Base-by-base conservation (phyloP, 2,113 vertebrate species). In the Forbesichthys agassizii region DNA sequence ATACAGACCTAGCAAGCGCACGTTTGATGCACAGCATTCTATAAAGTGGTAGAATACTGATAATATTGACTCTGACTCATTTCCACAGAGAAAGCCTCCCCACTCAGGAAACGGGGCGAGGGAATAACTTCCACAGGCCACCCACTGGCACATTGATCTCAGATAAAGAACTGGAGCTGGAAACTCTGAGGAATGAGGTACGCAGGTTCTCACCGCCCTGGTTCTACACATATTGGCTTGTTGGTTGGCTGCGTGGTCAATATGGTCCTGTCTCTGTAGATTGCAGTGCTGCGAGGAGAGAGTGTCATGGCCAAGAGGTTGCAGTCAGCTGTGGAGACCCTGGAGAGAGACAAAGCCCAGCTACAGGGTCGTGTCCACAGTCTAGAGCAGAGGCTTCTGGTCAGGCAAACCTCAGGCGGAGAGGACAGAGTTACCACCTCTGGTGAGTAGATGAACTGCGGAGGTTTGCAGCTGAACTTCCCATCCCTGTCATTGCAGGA, bases 131-230 rank as follows among this genome's bases (percentile, higher is more conserved):
- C 91, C 93, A 92, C 69, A 90, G 92, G 7, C 94, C 95, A 8
- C 94, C 73, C 36, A 95, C 93, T 81, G 94, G 65, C 49, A 72
- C 92, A 83, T 92, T 95, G 80, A 93, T 95, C 89, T 93, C 94
- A 6, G 93, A 96, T 49, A 97, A 94, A 84, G 96, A 99, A 81
- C 92, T 88, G 27, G 96, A 99, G 65, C 90, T 99, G 78, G 94
- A 98, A 71, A 96, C 93, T 52, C 94, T 99, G 86, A 91, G 95
- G 78, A 95, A 93, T 11, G 96, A 99, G 96, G 97, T 97, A 88
- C 58, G 47, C 10, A 0, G 11, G 4, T 16, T 7, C 33, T 12
- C 47, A 33, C 42, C 33, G 11, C 58, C 33, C 18, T 12, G 13
- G 20, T 55, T n/a, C 9, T 18, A 18, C 9, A 6, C 13, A 20